phyloP scores from a whole-genome alignment of 2,797 vertebrate genomes.

The Macropus fuliginosus region DNA sequence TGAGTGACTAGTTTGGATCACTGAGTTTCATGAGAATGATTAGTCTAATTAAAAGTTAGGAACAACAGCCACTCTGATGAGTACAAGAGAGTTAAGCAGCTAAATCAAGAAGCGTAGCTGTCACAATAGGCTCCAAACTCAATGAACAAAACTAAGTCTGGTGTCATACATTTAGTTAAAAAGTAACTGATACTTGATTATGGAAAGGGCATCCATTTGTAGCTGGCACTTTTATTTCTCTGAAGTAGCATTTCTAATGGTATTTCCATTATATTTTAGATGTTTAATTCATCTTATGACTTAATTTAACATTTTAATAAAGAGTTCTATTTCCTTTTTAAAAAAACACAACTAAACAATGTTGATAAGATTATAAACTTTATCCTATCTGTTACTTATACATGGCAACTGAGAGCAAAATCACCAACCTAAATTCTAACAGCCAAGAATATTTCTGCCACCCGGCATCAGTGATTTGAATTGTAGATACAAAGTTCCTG shows the following conservation, averaged over 20 bases:
- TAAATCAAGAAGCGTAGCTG: background rate
- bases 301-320: slow-evolving; percentile 19
- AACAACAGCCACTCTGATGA: background rate
- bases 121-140: background rate
- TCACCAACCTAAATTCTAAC: background rate
- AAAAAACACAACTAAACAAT: slow-evolving; percentile 9
- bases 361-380: background rate
- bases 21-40: background rate
- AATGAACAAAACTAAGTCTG: background rate
- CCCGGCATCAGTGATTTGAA: background rate
- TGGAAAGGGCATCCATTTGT: background rate
- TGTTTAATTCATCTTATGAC: background rate
- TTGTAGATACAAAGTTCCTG: background rate
- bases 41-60: background rate
- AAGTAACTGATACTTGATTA: background rate
- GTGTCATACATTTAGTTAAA: background rate
- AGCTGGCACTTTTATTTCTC: background rate
- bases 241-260: background rate
- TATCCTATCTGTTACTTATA: background rate
- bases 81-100: background rate
- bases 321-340: background rate
- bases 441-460: background rate
- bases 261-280: background rate
- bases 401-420: background rate
- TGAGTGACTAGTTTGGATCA: background rate